phyloP scores from a whole-genome alignment of 2,797 vertebrate species.

The Clarias platycephalus region DNA sequence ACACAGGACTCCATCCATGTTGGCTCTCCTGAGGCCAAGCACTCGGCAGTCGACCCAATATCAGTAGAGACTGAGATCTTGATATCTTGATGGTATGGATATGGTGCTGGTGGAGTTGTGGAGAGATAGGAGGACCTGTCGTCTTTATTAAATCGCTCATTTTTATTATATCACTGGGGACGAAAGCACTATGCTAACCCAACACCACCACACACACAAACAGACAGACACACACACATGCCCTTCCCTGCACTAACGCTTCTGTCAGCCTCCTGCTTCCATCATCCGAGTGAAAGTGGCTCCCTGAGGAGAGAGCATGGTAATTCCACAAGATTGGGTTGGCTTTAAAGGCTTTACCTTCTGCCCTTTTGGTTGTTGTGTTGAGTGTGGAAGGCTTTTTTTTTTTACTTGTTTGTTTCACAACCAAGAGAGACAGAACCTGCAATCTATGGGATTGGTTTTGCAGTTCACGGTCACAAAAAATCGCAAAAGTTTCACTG shows the following conservation, averaged over 20 bases:
- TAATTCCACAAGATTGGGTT: slow-evolving; percentile 9
- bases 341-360: slow-evolving; percentile 5
- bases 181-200: not conserved
- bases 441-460: not conserved
- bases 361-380: not conserved
- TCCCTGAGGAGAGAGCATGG: slow-evolving; percentile 6
- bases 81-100: slow-evolving; percentile 65
- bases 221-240: too few relatives aligned
- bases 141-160: slow-evolving; percentile 67
- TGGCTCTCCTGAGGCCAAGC: slow-evolving; percentile 9
- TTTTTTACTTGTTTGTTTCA: slow-evolving; percentile 9
- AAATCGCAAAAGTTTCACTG: not conserved
- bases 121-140: slow-evolving; percentile 32
- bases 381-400: not conserved
- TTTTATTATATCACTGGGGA: slow-evolving; percentile 36
- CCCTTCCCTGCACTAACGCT: not conserved
- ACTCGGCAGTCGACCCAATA: slow-evolving; percentile 7
- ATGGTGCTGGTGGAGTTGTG: slow-evolving; percentile 29
- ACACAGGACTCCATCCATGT: slow-evolving; percentile 21
- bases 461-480: not conserved
- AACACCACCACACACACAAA: too few relatives aligned
- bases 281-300: slow-evolving; percentile 1
- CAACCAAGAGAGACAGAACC: not conserved
- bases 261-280: not conserved
- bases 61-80: slow-evolving; percentile 22